Percentiles rank a stretch among this genome's conserved stretches.
Evolutionary conservation across 2,888 invertebrate species (phyloP).

Genomic region (Amphimallon solstitiale): DNA sequence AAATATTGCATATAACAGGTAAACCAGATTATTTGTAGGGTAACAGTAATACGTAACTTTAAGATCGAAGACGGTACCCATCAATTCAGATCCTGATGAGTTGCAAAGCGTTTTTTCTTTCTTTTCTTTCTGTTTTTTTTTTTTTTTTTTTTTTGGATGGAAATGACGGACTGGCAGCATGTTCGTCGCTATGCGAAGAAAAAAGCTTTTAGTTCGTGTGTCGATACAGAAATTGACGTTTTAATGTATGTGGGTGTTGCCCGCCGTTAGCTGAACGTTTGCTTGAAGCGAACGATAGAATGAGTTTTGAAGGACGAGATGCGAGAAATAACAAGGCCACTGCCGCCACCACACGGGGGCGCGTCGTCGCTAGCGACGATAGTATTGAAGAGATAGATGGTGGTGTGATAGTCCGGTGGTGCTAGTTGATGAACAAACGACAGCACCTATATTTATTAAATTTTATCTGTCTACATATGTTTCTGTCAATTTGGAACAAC

Average conservation of each 20-base stretch:
- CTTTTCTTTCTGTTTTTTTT: neutral
- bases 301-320: neutral
- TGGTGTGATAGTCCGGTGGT: too few species aligned
- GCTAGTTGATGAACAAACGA: too few species aligned
- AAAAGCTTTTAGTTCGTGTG: constrained; percentile 50
- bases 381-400: too few species aligned
- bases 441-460: too few species aligned
- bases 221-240: constrained; percentile 52
- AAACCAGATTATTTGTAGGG: neutral
- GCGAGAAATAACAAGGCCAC: constrained; percentile 12
- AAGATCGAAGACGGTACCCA: too few species aligned
- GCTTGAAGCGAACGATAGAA: constrained; percentile 4
- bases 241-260: constrained; percentile 49
- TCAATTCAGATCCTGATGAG: too few species aligned
- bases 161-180: neutral
- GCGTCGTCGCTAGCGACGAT: too few species aligned
- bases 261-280: constrained; percentile 24
- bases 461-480: too few species aligned
- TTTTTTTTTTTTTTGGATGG: neutral
- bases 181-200: constrained; percentile 18
- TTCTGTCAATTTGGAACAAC: too few species aligned
- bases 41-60: too few species aligned
- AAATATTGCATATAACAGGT: neutral
- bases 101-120: too few species aligned
- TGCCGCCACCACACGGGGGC: neutral